phyloP scores from a whole-genome alignment of 2,113 vertebrate species.

The Rhinoptilus africanus region DNA sequence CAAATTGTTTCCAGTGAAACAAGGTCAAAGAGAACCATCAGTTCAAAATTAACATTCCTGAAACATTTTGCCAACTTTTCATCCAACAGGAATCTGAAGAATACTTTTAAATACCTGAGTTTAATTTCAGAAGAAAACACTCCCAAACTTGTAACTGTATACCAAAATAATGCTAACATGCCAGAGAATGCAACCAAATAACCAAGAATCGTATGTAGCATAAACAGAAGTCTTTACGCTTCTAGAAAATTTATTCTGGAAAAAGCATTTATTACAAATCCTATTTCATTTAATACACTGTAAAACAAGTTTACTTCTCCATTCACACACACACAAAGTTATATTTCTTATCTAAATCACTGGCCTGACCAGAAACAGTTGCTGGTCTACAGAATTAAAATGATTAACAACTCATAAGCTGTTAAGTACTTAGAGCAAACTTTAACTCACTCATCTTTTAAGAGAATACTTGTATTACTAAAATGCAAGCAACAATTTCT shows the following conservation, averaged over 20 bases:
- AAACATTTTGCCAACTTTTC: not conserved
- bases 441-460: not conserved
- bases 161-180: not conserved
- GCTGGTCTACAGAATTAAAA: not conserved
- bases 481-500: not conserved
- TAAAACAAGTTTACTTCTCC: not conserved
- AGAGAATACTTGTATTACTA: not conserved
- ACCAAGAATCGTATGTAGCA: rapidly evolving
- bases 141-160: not conserved
- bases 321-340: not conserved
- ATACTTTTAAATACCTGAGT: not conserved
- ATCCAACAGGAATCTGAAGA: not conserved
- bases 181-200: not conserved
- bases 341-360: not conserved
- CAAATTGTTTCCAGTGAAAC: not conserved
- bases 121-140: not conserved
- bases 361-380: not conserved
- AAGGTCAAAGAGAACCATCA: not conserved
- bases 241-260: not conserved
- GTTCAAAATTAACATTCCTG: not conserved
- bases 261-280: not conserved
- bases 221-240: not conserved
- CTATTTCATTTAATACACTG: not conserved
- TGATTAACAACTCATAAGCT: not conserved
- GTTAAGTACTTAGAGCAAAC: not conserved